Base-by-base conservation (phyloP, 2,113 vertebrate genomes). In the Syrrhaptes paradoxus region DNA sequence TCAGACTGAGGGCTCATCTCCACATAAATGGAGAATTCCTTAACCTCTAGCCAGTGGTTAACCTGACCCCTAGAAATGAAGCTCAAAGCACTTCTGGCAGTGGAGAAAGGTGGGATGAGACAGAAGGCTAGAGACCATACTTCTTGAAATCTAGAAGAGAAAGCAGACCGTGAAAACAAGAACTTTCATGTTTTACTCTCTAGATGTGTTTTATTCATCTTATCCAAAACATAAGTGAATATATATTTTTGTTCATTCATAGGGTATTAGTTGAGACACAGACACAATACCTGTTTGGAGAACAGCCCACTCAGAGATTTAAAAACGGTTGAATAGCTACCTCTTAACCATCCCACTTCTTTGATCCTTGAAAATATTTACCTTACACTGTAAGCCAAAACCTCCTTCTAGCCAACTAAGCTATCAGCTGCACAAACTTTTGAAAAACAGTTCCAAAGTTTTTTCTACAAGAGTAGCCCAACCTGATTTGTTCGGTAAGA, bases 361-460 rank as follows among this genome's bases (percentile, higher is more conserved):
- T 94, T 93, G 68, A 96, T 84, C 65, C 72, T 72, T 57, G 66
- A 90, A 95, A 92, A 89, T 90, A 93, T 78, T 92, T 90, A 86
- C 51, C 68, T 89, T 78, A 89, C 11, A 31, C 11, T 81, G 77
- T 71, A 89, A 95, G 73, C 48, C 82, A 96, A 96, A 95, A 86
- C 22, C 61, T 74, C 34, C 34, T 85, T 95, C 77, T 75, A 81
- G 48, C 22, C 61, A 93, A 59, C 63, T 55, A 75, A 96, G 93
- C 29, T 55, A 94, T 48, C 80, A 90, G 61, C 86, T 95, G 83
- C 68, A 83, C 52, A 90, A 93, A 90, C 75, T 95, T 93, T 25
- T 76, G 58, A 77, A 83, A 94, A 96, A 59, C 12, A 83, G 61
- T 29, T 83, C 71, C 5, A 0, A 70, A 77, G 20, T 24, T 21